Conservation (phyloP, 2,113 vertebrate genomes). For the Lampris megalopsis region DNA sequence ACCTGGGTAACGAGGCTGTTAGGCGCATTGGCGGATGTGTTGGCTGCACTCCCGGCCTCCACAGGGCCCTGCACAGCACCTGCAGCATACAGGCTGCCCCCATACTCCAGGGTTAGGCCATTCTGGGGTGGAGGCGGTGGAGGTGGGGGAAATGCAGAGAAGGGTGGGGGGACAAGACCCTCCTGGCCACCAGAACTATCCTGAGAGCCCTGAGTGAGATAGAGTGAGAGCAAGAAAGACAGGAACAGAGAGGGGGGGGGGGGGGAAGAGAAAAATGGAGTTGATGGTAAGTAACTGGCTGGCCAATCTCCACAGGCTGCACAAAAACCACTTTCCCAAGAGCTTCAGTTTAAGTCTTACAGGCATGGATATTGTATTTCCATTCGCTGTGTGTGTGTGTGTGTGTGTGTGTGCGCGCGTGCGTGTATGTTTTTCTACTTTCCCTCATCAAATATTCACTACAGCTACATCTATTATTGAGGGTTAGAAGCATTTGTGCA, state of each 20-base stretch:
- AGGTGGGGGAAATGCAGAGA: slow-evolving; percentile 83
- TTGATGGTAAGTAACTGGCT: slow-evolving; percentile 41
- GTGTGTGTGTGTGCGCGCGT: slow-evolving; percentile 14
- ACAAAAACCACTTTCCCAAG: slow-evolving; percentile 48
- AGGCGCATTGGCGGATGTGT: slow-evolving; percentile 63
- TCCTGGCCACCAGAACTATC: slow-evolving; percentile 82
- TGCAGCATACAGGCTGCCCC: slow-evolving; percentile 77
- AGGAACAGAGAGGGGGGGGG: slow-evolving; percentile 27
- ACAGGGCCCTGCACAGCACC: slow-evolving; percentile 80
- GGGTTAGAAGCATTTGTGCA: slow-evolving; percentile 73
- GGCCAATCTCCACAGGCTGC: slow-evolving; percentile 37
- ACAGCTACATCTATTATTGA: slow-evolving; percentile 81
- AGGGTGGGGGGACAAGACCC: slow-evolving; percentile 82
- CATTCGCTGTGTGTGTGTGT: slow-evolving; percentile 25
- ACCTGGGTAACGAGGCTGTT: slow-evolving; percentile 79
- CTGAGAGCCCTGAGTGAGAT: slow-evolving; percentile 80
- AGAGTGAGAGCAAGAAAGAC: slow-evolving; percentile 6
- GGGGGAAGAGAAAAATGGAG: slow-evolving; percentile 11
- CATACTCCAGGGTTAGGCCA: slow-evolving; percentile 83
- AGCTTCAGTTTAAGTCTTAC: slow-evolving; percentile 49
- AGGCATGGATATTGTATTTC: slow-evolving; percentile 70
- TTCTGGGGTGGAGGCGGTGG: slow-evolving; percentile 85
- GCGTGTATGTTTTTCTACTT: slow-evolving; percentile 50
- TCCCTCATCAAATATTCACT: slow-evolving; percentile 81
- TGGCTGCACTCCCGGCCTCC: slow-evolving; percentile 73